A percentile compares a stretch with the other conserved stretches of the same genome.
Conservation (phyloP, 2,888 invertebrate genomes). For the Sphinx pinastri region DNA sequence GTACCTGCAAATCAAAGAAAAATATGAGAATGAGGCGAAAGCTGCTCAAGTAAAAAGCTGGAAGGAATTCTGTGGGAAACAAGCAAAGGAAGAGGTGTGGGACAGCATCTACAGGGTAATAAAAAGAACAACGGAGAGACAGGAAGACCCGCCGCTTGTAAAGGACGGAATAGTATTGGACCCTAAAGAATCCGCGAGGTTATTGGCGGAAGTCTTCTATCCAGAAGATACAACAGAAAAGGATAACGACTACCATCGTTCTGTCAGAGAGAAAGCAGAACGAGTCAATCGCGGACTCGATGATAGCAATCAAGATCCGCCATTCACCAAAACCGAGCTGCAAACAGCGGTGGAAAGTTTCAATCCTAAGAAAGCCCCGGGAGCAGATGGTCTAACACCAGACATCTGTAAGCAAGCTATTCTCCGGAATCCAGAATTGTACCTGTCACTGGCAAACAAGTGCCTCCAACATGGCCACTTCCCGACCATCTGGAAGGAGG, state of each 20-base stretch:
- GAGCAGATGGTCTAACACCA: constrained; percentile 35
- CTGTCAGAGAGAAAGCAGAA: constrained; percentile 17
- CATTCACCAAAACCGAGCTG: constrained; percentile 29
- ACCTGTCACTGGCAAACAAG: constrained; percentile 19
- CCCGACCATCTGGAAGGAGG: constrained; percentile 30
- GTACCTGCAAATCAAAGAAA: constrained; percentile 27
- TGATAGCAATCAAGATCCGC: constrained; percentile 28
- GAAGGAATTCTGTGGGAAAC: too few species aligned
- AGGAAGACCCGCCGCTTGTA: too few species aligned
- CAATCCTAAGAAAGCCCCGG: constrained; percentile 37
- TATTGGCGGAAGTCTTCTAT: too few species aligned
- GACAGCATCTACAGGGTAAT: too few species aligned
- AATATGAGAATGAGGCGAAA: neutral
- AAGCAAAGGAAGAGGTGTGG: too few species aligned
- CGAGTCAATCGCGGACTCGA: neutral
- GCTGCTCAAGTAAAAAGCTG: constrained; percentile 26
- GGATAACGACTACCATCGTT: too few species aligned
- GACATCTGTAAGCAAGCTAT: constrained; percentile 37
- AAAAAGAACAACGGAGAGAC: too few species aligned
- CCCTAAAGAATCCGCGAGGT: too few species aligned
- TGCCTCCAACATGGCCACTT: neutral
- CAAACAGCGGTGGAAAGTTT: constrained; percentile 16
- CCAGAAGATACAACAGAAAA: too few species aligned
- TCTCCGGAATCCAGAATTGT: constrained; percentile 1
- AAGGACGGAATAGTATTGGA: too few species aligned